These are phyloP conservation scores for Percopsis omiscomaycus DNA, from an alignment of 2,797 vertebrate species.

Conservation along the genomic window DNA sequence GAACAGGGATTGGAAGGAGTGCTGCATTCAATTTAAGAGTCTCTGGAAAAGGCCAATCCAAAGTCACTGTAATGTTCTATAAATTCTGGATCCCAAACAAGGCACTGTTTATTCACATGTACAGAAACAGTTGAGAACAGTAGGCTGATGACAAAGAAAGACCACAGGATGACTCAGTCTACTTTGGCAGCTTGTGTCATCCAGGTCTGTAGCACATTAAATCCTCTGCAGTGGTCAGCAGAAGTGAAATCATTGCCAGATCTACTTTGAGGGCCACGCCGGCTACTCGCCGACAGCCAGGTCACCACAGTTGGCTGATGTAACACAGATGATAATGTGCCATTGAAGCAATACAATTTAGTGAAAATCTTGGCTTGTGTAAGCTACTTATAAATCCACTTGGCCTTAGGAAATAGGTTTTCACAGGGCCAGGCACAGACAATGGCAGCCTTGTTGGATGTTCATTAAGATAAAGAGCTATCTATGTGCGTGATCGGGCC, in stretches of 20 bases:
- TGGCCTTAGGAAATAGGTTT: constrained; percentile 56
- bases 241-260: constrained; percentile 47
- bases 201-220: constrained; percentile 55
- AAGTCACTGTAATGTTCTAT: constrained; percentile 42
- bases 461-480: constrained; percentile 72
- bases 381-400: constrained; percentile 52
- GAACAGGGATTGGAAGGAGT: constrained; percentile 41
- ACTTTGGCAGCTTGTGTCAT: constrained; percentile 35
- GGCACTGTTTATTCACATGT: constrained; percentile 32
- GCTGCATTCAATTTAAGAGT: constrained; percentile 47
- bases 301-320: constrained; percentile 48
- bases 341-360: constrained; percentile 43
- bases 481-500: constrained; percentile 57
- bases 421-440: constrained; percentile 54
- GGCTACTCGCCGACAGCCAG: constrained; percentile 53
- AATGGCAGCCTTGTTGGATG: constrained; percentile 67
- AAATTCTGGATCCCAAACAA: constrained; percentile 51
- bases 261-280: constrained; percentile 52
- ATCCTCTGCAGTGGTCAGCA: constrained; percentile 53
- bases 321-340: constrained; percentile 42
- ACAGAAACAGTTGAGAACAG: constrained; percentile 34
- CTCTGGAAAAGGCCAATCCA: constrained; percentile 41
- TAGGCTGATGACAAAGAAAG: constrained; percentile 42
- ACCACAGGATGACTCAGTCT: constrained; percentile 54
- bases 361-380: constrained; percentile 48